Evolutionary conservation across 2,797 vertebrate genomes (phyloP), one percentile per base, ranked within the genome.

Genomic region (Zenarchopterus dispar): DNA sequence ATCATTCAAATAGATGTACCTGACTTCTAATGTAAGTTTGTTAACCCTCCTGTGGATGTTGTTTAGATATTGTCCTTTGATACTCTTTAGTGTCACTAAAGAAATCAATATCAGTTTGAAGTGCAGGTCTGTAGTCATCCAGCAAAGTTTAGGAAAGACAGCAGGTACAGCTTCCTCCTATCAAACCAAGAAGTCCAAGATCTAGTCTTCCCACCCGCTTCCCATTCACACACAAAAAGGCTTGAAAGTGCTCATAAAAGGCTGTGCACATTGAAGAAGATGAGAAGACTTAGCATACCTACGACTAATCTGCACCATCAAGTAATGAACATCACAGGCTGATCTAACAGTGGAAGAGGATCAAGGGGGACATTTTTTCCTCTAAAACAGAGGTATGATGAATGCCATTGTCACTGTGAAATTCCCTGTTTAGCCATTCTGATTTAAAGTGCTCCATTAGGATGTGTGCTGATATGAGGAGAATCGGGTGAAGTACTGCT

Each of bases 361-460:
- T 70, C 48, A 51, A 24, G 58, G 50, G 47, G 61, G 48, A 62
- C 5, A 21, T 56, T 53, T 66, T 53, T 56, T 50, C 62, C 73
- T 73, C 70, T 72, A 77, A 82, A 73, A 79, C 63, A 68, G 55
- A 78, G 82, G 76, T 67, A 67, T 85, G 84, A 84, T 83, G 68
- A 81, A 89, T 89, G 72, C 69, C 61, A 77, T 60, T 88, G 86
- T 88, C 84, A 86, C 39, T 64, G 56, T 65, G 50, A 75, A 78
- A 87, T 80, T 75, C 84, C 81, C 84, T 62, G 74, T 83, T 80
- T 77, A 67, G 75, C 84, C 80, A 75, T 85, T 80, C 60, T 80
- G 75, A 85, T 87, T 91, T 82, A 82, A 87, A 75, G 61, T 31
- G 33, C 74, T 76, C 80, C 79, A 91, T 92, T 91, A 91, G 77